Conservation (phyloP, 2,113 vertebrate species). For the Callaeas wilsoni region DNA sequence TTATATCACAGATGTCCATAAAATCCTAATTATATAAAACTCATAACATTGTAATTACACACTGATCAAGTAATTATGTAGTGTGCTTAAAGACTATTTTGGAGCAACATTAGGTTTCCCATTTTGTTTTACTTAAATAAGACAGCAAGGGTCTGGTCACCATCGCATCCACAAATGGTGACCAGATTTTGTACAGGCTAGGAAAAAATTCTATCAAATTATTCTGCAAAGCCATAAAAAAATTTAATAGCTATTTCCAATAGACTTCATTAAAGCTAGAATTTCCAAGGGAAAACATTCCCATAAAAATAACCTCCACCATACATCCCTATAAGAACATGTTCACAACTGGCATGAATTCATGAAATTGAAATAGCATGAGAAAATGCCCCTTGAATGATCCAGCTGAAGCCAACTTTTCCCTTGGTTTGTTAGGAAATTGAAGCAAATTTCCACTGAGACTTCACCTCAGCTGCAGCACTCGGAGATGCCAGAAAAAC, state of each 20-base stretch:
- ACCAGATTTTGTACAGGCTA: neutral
- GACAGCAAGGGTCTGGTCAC: neutral
- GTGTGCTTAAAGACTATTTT: neutral
- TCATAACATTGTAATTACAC: slow-evolving; percentile 6
- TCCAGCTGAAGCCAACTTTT: neutral
- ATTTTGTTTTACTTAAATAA: neutral
- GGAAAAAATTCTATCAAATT: neutral
- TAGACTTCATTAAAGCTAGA: neutral
- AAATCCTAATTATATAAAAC: slow-evolving; percentile 35
- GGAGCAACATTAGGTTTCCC: neutral
- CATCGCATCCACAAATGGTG: neutral
- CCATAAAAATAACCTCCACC: neutral
- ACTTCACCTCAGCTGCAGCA: neutral
- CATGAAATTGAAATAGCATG: neutral
- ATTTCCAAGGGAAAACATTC: neutral
- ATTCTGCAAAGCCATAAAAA: neutral
- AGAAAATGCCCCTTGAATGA: neutral
- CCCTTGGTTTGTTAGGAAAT: neutral
- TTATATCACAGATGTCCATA: slow-evolving; percentile 42
- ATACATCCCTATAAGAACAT: neutral
- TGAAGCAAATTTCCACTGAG: slow-evolving; percentile 5
- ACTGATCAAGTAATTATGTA: slow-evolving; percentile 20
- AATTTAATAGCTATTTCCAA: neutral
- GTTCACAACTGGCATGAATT: neutral
- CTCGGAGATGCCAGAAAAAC: neutral